Evolutionary conservation across 2,888 invertebrate species (phyloP).

Genomic region (Eupithecia pulchellata): DNA sequence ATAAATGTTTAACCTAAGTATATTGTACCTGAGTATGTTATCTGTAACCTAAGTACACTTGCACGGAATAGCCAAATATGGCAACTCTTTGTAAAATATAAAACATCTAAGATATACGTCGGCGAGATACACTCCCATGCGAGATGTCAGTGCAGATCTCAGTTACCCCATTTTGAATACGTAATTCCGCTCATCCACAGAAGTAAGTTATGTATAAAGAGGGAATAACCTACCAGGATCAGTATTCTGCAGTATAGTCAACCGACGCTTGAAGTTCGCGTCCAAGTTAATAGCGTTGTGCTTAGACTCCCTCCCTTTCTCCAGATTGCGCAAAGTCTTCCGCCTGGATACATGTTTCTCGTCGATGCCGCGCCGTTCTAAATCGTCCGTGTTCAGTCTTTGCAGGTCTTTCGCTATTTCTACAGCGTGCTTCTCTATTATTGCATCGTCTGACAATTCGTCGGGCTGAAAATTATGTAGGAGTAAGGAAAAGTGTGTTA

Average conservation of each 20-base stretch:
- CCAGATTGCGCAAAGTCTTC: constrained; percentile 95
- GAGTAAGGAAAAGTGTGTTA: background rate
- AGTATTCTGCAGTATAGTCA: constrained; percentile 91
- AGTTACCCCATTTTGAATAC: too few relatives aligned
- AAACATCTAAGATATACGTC: too few relatives aligned
- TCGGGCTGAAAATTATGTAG: constrained; percentile 81
- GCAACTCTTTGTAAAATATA: too few relatives aligned
- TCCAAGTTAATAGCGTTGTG: constrained; percentile 95
- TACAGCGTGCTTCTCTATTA: constrained; percentile 94
- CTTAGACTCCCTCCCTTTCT: constrained; percentile 92
- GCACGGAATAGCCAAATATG: too few relatives aligned
- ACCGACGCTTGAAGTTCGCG: constrained; percentile 96
- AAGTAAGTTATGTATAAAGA: too few relatives aligned
- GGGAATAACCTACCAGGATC: constrained; percentile 73
- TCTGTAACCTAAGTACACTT: too few relatives aligned
- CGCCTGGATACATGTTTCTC: constrained; percentile 91
- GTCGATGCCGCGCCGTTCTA: constrained; percentile 89
- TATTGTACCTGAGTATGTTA: too few relatives aligned
- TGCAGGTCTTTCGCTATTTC: constrained; percentile 96
- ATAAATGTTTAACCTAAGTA: too few relatives aligned
- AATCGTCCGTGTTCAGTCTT: constrained; percentile 92
- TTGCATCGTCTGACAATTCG: constrained; percentile 92
- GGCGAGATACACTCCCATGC: too few relatives aligned
- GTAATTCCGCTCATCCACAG: too few relatives aligned
- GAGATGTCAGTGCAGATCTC: too few relatives aligned